Percentiles rank a stretch among this genome's conserved stretches.
Conservation (phyloP, 2,888 invertebrate genomes). For the Dolichopus griseipennis region DNA sequence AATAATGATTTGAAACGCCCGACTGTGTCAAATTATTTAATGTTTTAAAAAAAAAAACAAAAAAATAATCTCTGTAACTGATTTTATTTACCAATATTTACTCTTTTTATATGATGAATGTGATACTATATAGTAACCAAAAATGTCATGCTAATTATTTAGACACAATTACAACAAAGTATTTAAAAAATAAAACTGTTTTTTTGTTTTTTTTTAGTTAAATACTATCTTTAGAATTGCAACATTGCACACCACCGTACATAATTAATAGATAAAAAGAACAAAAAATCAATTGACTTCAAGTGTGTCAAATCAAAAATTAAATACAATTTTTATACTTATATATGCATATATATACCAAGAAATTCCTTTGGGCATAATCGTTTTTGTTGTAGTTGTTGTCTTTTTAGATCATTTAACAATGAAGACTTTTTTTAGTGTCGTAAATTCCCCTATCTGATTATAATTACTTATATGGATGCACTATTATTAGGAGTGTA, state of each 20-base stretch:
- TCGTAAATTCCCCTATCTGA: no score
- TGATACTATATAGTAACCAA: background rate
- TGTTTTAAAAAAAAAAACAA: no score
- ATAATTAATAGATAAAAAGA: background rate
- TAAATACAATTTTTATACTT: no score
- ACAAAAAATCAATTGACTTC: background rate
- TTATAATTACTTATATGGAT: background rate
- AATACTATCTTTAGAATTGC: no score
- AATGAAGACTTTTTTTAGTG: background rate
- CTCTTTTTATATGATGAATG: background rate
- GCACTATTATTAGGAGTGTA: background rate
- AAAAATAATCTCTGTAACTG: background rate
- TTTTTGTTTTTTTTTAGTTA: no score
- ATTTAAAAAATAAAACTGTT: background rate
- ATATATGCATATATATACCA: no score
- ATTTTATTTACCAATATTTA: background rate
- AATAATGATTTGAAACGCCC: background rate
- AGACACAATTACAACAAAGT: background rate
- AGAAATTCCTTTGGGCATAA: background rate
- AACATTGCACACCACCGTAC: no score
- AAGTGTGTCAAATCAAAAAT: conserved; percentile 1
- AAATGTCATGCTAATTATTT: background rate
- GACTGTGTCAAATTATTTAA: background rate
- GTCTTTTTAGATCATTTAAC: background rate
- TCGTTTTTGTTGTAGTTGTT: background rate